Evolutionary conservation across 2,797 vertebrate species (phyloP).

Genomic region (Heterohyrax brucei): DNA sequence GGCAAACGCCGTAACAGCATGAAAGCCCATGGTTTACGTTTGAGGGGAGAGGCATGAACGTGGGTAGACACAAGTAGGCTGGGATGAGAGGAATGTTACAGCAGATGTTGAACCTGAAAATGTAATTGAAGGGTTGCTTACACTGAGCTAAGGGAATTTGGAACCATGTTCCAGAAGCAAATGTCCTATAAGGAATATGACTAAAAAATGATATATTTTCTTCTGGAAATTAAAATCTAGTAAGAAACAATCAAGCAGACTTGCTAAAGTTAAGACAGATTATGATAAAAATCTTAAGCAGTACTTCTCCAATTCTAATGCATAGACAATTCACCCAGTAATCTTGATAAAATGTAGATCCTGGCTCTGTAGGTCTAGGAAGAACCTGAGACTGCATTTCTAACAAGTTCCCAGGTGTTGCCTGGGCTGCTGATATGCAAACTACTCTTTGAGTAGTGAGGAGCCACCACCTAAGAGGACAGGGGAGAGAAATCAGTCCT

Average conservation of each 20-base stretch:
- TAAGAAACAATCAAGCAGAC: background rate
- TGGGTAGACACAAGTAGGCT: background rate
- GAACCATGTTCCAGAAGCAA: background rate
- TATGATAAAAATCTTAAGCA: background rate
- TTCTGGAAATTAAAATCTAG: conserved; percentile 9
- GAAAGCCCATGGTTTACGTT: background rate
- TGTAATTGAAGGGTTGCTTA: background rate
- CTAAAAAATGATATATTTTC: background rate
- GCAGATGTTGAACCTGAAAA: background rate
- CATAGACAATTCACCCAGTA: background rate
- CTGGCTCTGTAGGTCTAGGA: background rate
- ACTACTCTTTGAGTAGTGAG: background rate
- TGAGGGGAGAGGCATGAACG: background rate
- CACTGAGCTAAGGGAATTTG: background rate
- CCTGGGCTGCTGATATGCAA: background rate
- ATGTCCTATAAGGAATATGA: background rate
- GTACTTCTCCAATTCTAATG: background rate
- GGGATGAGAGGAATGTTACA: background rate
- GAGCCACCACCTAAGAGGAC: background rate
- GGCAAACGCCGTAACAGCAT: background rate
- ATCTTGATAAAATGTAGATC: background rate
- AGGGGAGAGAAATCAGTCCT: background rate
- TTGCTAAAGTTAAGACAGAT: background rate
- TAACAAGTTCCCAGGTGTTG: background rate
- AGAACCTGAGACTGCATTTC: background rate